Base-by-base conservation (phyloP, 2,888 invertebrate species). In the Eilema depressum region DNA sequence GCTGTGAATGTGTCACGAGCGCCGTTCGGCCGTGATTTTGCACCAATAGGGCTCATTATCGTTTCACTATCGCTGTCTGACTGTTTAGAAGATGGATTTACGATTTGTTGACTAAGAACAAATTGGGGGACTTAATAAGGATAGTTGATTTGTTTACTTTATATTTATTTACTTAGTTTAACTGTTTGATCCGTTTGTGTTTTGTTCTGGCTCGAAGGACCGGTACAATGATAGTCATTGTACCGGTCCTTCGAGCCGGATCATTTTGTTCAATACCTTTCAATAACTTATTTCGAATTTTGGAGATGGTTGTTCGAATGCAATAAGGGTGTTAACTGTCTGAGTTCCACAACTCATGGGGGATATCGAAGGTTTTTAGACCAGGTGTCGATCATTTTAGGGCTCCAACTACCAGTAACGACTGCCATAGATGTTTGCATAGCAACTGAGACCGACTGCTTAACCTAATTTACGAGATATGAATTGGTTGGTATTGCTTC, bases 41-140 rank as follows among this genome's bases (percentile, higher is more conserved):
- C 87, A 83, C 87, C 88, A 89, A 91, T 91, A 88, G 77, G 74
- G 90, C 91, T 91, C 89, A 91, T 91, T 91, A 91, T 78, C 78
- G 78, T 78, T 84, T 86, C 83, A 80, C 81, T 82, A 80, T 82
- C 78, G 75, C 70, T 78, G 83, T 80, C 85, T 78, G 69, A 57
- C 78, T 85, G 83, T 85, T 86, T 83, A 85, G 80, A 75, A 78
- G 82, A 82, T 75, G 78, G 80, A 84, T 84, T 87, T 83, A 86
- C 85, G 84, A 84, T 80, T 83, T 83, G 84, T 83, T 85, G 85
- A 85, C 85, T 77, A 73, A 76, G 86, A 81, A 77, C 79, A 83
- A 77, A 77, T 76, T 66, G 66, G 71, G 59, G 14, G 60, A 63
- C 57, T 66, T 62, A 62, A 56, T 57, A 62, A 41, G 26, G 25